These are phyloP conservation scores for Samia ricini DNA, from an alignment of 1,140 invertebrate genomes.

Conservation along the genomic window DNA sequence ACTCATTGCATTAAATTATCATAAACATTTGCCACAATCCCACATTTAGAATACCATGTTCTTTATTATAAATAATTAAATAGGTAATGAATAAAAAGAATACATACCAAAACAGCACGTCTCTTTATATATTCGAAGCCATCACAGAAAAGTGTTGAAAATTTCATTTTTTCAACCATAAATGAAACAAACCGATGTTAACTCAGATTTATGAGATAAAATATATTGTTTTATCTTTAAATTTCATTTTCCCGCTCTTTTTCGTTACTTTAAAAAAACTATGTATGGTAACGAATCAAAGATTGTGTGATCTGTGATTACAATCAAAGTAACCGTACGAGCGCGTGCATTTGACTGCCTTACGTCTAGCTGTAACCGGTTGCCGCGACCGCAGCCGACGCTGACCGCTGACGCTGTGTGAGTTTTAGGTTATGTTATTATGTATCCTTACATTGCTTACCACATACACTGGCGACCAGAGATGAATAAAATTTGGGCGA, in stretches of 20 bases:
- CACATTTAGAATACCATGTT: too few species aligned
- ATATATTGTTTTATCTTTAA: background rate
- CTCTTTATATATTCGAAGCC: conserved; percentile 44
- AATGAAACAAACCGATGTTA: background rate
- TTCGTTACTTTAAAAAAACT: conserved; percentile 7
- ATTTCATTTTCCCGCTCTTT: conserved; percentile 32
- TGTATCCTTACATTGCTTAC: too few species aligned
- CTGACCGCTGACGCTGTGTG: conserved; percentile 5
- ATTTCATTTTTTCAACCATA: conserved; percentile 21
- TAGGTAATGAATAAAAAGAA: conserved; percentile 12
- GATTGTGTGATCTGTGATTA: conserved; percentile 8
- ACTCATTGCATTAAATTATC: background rate
- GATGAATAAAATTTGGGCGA: too few species aligned
- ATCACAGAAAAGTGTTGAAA: conserved; percentile 37
- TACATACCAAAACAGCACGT: conserved; percentile 56
- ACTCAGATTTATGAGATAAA: conserved; percentile 3
- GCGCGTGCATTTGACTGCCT: conserved; percentile 23
- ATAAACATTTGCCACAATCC: too few species aligned
- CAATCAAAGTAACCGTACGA: conserved; percentile 18
- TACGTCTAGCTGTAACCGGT: background rate
- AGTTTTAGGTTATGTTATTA: background rate
- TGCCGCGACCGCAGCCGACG: conserved; percentile 26
- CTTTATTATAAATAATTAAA: background rate
- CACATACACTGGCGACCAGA: background rate
- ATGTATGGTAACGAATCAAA: background rate